Conservation (phyloP, 1,140 invertebrate species). For the Pomacea maculata region DNA sequence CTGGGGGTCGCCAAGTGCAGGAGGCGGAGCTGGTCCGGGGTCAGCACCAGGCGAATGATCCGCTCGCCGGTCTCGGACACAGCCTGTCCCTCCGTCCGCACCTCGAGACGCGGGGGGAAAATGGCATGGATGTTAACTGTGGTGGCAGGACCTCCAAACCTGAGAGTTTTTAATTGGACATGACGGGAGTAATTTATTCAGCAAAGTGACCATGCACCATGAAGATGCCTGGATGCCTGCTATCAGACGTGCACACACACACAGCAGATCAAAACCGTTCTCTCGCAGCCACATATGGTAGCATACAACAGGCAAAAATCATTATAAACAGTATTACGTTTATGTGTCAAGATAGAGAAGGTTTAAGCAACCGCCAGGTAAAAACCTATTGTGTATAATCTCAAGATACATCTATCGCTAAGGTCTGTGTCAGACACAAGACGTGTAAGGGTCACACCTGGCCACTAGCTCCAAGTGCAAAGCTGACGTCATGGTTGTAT, state of each 20-base stretch:
- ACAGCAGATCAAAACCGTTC: not conserved
- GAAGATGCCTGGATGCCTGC: not conserved
- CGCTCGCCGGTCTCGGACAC: not conserved
- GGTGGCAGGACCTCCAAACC: not conserved
- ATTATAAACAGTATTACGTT: too few species aligned
- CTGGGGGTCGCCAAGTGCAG: not conserved
- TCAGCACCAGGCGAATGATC: not conserved
- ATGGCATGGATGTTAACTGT: not conserved
- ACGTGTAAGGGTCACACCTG: not conserved
- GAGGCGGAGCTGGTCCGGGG: not conserved
- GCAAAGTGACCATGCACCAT: not conserved
- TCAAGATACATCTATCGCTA: too few species aligned
- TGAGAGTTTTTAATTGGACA: not conserved
- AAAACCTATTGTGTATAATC: too few species aligned
- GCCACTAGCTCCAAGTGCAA: not conserved
- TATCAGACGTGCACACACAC: not conserved
- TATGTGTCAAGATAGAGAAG: too few species aligned
- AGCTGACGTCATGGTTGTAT: not conserved
- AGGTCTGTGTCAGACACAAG: too few species aligned
- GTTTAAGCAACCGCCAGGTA: too few species aligned
- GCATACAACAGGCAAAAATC: not conserved
- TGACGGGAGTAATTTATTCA: not conserved
- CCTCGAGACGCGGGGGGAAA: slow-evolving; percentile 2
- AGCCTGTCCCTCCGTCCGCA: not conserved
- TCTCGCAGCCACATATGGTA: not conserved